phyloP scores from a whole-genome alignment of 2,797 vertebrate species.

The Psittacula echo region DNA sequence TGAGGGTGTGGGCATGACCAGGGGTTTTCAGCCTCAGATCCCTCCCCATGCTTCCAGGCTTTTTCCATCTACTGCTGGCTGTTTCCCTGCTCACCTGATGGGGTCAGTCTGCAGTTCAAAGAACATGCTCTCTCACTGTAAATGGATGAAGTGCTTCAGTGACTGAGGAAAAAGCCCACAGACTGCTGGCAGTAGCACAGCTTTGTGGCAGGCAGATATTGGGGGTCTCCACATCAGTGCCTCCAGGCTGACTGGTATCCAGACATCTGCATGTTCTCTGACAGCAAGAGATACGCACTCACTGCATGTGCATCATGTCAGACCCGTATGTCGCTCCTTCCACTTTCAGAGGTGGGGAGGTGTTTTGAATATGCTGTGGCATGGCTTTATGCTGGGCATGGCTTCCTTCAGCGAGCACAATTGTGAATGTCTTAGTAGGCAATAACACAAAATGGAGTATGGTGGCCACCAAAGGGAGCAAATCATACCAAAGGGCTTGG shows the following conservation, averaged over 20 bases:
- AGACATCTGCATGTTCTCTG: not conserved
- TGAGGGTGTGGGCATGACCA: not conserved
- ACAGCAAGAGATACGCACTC: not conserved
- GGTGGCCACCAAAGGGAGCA: not conserved
- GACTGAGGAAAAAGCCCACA: not conserved
- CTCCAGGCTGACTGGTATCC: not conserved
- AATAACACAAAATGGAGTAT: not conserved
- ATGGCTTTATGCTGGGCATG: not conserved
- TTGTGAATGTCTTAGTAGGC: not conserved
- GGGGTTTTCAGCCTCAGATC: not conserved
- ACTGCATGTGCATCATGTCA: fast-evolving
- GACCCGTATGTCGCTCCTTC: not conserved
- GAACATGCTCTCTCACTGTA: not conserved
- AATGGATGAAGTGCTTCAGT: not conserved
- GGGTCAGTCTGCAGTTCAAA: not conserved
- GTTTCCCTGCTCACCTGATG: not conserved
- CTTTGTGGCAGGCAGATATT: not conserved
- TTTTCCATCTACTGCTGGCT: not conserved
- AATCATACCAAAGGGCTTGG: not conserved
- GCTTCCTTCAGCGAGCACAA: not conserved
- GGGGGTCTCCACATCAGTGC: fast-evolving
- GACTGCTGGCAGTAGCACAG: not conserved
- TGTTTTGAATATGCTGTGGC: not conserved
- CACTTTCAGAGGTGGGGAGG: not conserved
- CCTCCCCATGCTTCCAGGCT: fast-evolving